Evolutionary conservation across 1,140 invertebrate genomes (phyloP), one percentile per base, ranked within the genome.

Genomic region (Tachypleus tridentatus): DNA sequence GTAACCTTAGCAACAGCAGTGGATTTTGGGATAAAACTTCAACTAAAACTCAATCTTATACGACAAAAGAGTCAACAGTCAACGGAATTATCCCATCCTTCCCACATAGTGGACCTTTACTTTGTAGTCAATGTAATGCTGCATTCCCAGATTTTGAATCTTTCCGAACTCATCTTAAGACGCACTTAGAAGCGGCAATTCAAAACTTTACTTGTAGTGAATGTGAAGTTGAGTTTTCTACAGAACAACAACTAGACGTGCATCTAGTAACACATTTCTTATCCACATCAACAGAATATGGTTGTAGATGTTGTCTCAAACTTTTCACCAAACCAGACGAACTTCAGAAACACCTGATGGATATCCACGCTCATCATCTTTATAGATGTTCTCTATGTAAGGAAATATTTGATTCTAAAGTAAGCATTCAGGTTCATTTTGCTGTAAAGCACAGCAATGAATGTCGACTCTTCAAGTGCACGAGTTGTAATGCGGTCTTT

Each of bases 381-480:
- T 94, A 88, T 72, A 83, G 89, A 63, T 96, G 93, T 75, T 81
- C 86, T 4, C 77, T 96, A 3, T 97, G 93, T 75, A 87, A 88
- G 71, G 91, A 95, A 72, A 84, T 91, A 57, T 95, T 95, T 75
- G 91, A 96, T 68, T 89, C 88, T 0, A 87, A 91, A 75, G 86
- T 91, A 5, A 74, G 60, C 5, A 61, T 73, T 7, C 89, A 93
- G 78, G 85, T 93, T 0, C 93, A 97, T 73, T 91, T 95, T 72
- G 86, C 89, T 5, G 87, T 91, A 11, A 87, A 91, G 60, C 93
- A 97, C 73, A 89, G 86, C 66, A 83, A 84, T 63, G 89, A 93
- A 74, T 88, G 84, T 69, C 88, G 87, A 73, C 78, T 93, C 11
- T 89, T 87, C 75, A 82, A 87, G 48, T 97, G 93, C 74, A 87